Evolutionary conservation across 2,888 invertebrate species (phyloP).

Genomic region (Steinernema carpocapsae): DNA sequence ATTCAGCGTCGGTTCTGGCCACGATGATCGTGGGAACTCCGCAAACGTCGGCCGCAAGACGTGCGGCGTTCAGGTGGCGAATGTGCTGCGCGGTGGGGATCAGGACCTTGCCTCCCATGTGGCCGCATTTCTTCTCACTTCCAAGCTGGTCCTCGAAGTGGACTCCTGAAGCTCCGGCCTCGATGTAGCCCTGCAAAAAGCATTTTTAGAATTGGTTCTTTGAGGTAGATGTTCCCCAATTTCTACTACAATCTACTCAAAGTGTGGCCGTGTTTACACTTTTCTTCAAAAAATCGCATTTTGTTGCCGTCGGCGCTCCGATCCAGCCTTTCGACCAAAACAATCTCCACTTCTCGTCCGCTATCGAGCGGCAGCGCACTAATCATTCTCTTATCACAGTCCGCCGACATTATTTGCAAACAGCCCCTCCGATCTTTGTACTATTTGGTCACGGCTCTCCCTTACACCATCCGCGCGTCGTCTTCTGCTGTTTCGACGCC

Average conservation of each 20-base stretch:
- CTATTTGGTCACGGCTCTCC: background rate
- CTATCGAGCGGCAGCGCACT: background rate
- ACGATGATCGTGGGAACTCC: conserved; percentile 69
- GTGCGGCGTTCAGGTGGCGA: conserved; percentile 70
- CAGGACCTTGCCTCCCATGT: conserved; percentile 69
- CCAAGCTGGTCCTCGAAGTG: conserved; percentile 71
- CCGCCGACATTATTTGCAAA: conserved; percentile 2
- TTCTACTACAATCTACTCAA: background rate
- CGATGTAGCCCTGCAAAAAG: conserved; percentile 66
- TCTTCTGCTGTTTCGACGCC: background rate
- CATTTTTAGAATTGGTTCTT: background rate
- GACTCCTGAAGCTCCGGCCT: conserved; percentile 68
- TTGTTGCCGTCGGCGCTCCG: background rate
- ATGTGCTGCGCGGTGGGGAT: conserved; percentile 69
- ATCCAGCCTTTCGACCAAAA: conserved; percentile 11
- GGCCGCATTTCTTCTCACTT: conserved; percentile 70
- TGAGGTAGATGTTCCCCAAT: background rate
- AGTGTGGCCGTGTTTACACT: conserved; percentile 7
- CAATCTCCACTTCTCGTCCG: background rate
- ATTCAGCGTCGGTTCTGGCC: conserved; percentile 70
- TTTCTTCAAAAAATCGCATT: background rate
- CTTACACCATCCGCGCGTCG: background rate
- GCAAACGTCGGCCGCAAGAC: conserved; percentile 70
- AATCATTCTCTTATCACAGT: background rate
- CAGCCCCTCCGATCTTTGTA: conserved; percentile 17